Base-by-base conservation (phyloP, 2,888 invertebrate species). In the Capitulum mitella region DNA sequence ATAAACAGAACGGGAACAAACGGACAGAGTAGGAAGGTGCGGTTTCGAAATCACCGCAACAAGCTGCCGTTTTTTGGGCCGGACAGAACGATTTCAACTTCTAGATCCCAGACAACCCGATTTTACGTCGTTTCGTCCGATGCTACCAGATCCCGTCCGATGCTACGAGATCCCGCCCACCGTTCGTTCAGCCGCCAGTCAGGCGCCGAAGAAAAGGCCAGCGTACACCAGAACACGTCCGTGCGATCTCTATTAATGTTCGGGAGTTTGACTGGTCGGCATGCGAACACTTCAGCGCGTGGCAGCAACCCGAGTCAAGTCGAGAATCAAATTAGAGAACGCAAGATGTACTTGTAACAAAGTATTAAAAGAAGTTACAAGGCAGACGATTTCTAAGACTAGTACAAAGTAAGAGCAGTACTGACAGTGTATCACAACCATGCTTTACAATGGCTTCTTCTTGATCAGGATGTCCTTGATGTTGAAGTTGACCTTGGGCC, bases 381-480 rank as follows among this genome's bases (percentile, higher is more conserved):
- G 70, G 70, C 70, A 40, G 40, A 70, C 70, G 70, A 40, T 40
- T 29, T 26, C 70, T 70, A 70, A 40, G 70, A 70, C 70, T 70
- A 70, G 70, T 70, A 70, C 70, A 70, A 70, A 70, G 70, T 70
- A 70, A 70, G 70, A 70, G 70, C 70, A 70, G 70, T 40, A 70
- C 70, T 40, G 70, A 70, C 37, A 37, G 40, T 40, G 70, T 70
- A 70, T 70, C 70, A 70, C 70, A 70, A 70, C 70, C 70, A 70
- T 70, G 40, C 29, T 76, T 76, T 48, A 76, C 46, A 48, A 76
- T 76, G 80, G 81, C 75, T 90, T 90, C 85, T 90, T 90, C 86
- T 90, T 90, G 81, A 90, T 87, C 82, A 92, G 89, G 84, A 92
- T 91, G 85, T 93, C 92, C 86, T 92, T 92, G 83, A 93, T 89